phyloP scores from a whole-genome alignment of 2,113 vertebrate species.

The Phaethon lepturus region DNA sequence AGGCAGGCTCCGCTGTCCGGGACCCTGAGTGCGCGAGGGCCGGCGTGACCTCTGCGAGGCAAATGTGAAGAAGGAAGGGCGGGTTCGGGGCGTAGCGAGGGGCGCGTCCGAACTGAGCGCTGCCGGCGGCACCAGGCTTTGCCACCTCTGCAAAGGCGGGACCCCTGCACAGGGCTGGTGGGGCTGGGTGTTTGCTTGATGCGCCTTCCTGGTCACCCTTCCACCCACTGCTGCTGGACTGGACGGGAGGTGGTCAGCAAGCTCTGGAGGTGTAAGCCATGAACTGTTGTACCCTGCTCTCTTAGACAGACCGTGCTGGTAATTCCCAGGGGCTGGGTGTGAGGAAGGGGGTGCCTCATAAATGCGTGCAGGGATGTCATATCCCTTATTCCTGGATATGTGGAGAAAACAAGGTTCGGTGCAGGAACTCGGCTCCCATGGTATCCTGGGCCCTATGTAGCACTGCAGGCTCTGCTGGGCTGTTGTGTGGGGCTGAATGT shows the following conservation, averaged over 20 bases:
- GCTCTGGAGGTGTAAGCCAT: background rate
- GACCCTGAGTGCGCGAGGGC: background rate
- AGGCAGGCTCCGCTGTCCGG: background rate
- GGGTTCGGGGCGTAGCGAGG: accelerated
- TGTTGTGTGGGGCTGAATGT: background rate
- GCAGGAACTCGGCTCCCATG: background rate
- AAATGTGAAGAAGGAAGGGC: background rate
- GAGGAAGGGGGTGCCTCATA: background rate
- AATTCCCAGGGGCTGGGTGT: background rate
- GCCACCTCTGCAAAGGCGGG: background rate
- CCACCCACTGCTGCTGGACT: background rate
- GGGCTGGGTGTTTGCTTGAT: background rate
- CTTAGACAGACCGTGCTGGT: background rate
- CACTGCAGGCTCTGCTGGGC: background rate
- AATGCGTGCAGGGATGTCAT: background rate
- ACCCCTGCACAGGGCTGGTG: background rate
- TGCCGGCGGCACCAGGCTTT: background rate
- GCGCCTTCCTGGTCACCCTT: background rate
- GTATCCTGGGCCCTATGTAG: background rate
- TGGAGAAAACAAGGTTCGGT: background rate
- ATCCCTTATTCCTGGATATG: background rate
- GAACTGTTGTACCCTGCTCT: background rate
- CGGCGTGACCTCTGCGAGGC: background rate
- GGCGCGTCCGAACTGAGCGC: accelerated
- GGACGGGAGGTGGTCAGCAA: background rate